Evolutionary conservation across 2,888 invertebrate genomes (phyloP).

Genomic region (Nezara viridula): DNA sequence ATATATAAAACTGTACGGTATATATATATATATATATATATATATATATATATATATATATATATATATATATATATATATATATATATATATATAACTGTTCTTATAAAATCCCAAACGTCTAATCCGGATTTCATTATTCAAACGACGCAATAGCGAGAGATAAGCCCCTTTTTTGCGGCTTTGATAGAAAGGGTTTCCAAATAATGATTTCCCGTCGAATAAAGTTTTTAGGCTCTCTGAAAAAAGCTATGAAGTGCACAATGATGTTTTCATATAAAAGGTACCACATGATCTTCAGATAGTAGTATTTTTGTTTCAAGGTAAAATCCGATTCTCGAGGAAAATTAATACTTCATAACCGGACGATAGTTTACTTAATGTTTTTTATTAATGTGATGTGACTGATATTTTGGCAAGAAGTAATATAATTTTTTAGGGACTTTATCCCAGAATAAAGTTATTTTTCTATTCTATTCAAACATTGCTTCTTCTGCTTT

Average conservation of each 20-base stretch:
- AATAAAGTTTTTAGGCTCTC: background rate
- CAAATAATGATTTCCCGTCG: background rate
- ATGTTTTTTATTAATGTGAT: too few species aligned
- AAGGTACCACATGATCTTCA: background rate
- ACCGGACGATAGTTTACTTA: too few species aligned
- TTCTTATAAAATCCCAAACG: background rate
- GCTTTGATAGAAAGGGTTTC: slow-evolving; percentile 23
- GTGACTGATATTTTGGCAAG: too few species aligned
- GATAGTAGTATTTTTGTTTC: background rate
- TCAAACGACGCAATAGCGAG: slow-evolving; percentile 4
- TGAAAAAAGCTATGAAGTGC: background rate
- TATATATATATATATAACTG: too few species aligned
- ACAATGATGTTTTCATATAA: background rate
- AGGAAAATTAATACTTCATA: background rate
- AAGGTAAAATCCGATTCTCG: background rate
- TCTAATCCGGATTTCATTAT: background rate
- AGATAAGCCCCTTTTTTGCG: slow-evolving; percentile 29
- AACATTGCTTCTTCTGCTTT: too few species aligned
- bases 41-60: too few species aligned
- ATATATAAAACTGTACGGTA: too few species aligned
- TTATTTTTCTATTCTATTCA: too few species aligned
- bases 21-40: too few species aligned
- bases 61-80: too few species aligned
- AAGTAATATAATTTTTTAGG: too few species aligned
- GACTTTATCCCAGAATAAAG: too few species aligned